Percentiles rank a stretch among this genome's conserved stretches.
Evolutionary conservation across 1,140 invertebrate genomes (phyloP).

Genomic region (Chionoecetes opilio): DNA sequence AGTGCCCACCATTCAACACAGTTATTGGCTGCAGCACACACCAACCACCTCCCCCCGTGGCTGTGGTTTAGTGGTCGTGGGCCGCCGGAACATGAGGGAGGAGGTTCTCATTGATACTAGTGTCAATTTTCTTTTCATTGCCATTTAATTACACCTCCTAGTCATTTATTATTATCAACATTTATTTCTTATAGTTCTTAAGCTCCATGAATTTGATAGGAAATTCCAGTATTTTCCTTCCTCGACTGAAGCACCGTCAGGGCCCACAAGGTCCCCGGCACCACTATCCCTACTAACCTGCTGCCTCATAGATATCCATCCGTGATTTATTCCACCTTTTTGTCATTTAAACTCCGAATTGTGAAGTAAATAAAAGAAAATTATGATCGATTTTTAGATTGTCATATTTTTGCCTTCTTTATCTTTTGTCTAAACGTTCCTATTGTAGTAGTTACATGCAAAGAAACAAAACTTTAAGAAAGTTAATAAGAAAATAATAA

Average conservation of each 20-base stretch:
- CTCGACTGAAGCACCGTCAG: background rate
- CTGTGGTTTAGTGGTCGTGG: background rate
- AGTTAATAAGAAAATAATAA: too few relatives aligned
- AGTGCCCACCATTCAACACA: too few relatives aligned
- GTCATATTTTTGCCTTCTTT: too few relatives aligned
- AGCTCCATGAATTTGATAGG: background rate
- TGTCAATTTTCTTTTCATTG: background rate
- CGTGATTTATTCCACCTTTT: slow-evolving; percentile 45
- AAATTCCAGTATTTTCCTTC: background rate
- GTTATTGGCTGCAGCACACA: too few relatives aligned
- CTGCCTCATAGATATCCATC: slow-evolving; percentile 11
- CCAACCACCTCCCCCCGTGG: background rate
- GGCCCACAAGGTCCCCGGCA: background rate
- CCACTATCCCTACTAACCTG: background rate
- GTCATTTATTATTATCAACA: background rate
- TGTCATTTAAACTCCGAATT: background rate
- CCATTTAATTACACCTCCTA: background rate
- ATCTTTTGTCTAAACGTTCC: too few relatives aligned
- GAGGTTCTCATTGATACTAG: background rate
- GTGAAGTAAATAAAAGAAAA: background rate
- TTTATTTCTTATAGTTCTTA: background rate
- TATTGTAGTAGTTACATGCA: too few relatives aligned
- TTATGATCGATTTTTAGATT: too few relatives aligned
- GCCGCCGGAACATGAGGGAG: background rate
- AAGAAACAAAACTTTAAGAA: too few relatives aligned